These are phyloP conservation scores for Coptotermes formosanus DNA, from an alignment of 1,140 invertebrate genomes.

Conservation along the genomic window DNA sequence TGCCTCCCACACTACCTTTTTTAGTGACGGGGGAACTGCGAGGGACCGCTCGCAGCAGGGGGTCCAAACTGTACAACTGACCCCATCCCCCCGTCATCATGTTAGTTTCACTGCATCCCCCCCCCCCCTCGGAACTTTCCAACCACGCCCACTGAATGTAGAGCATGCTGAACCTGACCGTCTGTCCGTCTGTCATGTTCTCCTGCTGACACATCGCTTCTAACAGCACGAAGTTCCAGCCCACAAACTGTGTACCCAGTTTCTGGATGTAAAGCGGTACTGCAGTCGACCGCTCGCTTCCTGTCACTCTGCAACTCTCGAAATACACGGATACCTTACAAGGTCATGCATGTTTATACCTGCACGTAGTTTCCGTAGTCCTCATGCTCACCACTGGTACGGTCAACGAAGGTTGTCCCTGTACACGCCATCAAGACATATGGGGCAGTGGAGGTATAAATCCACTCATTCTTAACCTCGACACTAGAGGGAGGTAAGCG, in stretches of 20 bases:
- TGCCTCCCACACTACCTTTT: background rate
- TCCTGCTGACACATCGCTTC: background rate
- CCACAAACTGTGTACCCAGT: background rate
- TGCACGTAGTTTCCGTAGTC: no score
- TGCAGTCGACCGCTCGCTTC: background rate
- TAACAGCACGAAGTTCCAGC: slow-evolving; percentile 5
- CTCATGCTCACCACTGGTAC: no score
- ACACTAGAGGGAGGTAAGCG: no score
- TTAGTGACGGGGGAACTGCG: background rate
- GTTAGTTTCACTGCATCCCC: background rate
- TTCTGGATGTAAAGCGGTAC: background rate
- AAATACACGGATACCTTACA: background rate
- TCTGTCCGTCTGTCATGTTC: slow-evolving; percentile 13
- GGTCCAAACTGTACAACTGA: background rate
- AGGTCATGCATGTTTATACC: background rate
- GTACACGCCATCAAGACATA: no score
- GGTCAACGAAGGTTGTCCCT: no score
- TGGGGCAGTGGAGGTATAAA: no score
- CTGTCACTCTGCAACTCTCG: background rate
- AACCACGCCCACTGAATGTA: slow-evolving; percentile 9
- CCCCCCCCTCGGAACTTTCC: background rate
- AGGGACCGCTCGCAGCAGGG: background rate
- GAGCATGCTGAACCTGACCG: background rate
- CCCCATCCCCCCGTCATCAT: slow-evolving; percentile 2
- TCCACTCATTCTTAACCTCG: no score